phyloP scores from a whole-genome alignment of 2,113 vertebrate species.

The Apteryx mantelli region DNA sequence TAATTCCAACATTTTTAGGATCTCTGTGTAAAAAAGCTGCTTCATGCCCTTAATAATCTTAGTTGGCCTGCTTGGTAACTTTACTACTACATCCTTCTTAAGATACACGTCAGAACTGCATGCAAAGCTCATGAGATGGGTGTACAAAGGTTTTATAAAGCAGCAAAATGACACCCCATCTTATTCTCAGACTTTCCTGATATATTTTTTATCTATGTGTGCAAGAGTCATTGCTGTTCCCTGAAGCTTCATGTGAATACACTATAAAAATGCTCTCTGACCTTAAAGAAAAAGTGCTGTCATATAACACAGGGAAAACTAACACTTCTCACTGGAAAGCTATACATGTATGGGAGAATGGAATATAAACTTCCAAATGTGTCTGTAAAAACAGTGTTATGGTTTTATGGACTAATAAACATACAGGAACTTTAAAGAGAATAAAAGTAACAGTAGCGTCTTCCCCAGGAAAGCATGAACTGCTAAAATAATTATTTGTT shows the following conservation, averaged over 20 bases:
- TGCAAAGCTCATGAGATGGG: background rate
- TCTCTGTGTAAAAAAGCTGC: background rate
- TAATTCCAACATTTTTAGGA: background rate
- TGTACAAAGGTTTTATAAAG: background rate
- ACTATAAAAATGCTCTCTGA: background rate
- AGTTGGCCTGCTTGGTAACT: background rate
- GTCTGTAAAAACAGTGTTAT: background rate
- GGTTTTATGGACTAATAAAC: background rate
- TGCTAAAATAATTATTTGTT: background rate
- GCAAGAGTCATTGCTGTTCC: background rate
- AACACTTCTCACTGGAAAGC: background rate
- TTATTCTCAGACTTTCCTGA: background rate
- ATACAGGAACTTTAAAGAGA: background rate
- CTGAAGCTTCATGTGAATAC: background rate
- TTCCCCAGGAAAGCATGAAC: background rate
- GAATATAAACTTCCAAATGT: background rate
- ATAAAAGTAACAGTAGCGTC: background rate
- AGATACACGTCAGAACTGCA: background rate
- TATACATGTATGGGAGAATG: background rate
- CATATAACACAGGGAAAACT: background rate
- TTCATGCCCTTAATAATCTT: background rate
- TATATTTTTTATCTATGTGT: background rate
- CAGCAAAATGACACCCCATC: background rate
- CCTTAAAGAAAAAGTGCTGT: background rate
- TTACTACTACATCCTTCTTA: background rate